Evolutionary conservation across 2,797 vertebrate genomes (phyloP).

Genomic region (Etheostoma nigrum): DNA sequence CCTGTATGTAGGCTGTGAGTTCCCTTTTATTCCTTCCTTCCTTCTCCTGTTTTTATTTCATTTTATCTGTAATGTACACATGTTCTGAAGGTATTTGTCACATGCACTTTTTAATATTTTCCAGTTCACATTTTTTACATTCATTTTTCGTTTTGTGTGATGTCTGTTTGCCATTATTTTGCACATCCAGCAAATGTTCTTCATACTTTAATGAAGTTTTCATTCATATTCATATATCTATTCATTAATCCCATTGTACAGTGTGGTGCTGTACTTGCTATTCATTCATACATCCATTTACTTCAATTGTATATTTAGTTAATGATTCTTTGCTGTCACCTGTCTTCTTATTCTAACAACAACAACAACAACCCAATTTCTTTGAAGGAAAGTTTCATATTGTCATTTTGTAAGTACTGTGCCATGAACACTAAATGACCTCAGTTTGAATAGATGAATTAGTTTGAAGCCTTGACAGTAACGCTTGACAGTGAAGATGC

Average conservation of each 20-base stretch:
- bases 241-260: neutral
- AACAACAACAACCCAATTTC: slow-evolving; percentile 10
- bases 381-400: slow-evolving; percentile 62
- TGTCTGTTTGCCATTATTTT: neutral
- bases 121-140: too few relatives aligned
- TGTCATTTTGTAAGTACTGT: slow-evolving; percentile 48
- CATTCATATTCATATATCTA: slow-evolving; percentile 3
- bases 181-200: neutral
- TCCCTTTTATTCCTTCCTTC: neutral
- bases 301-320: slow-evolving; percentile 22
- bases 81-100: neutral
- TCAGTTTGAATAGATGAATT: slow-evolving; percentile 45
- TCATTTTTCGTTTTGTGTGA: too few relatives aligned
- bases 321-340: too few relatives aligned
- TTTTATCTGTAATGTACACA: neutral
- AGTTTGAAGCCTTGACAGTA: neutral
- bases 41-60: too few relatives aligned
- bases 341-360: slow-evolving; percentile 2
- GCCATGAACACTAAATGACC: slow-evolving; percentile 45
- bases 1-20: neutral
- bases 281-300: slow-evolving; percentile 26
- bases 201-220: neutral
- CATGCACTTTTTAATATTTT: neutral
- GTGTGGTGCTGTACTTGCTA: neutral
- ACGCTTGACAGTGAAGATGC: neutral